A percentile compares a stretch with the other conserved stretches of the same genome.
These are phyloP conservation scores for Antedon mediterranea DNA, from an alignment of 53 echinoderm and acorn worm genomes.

Conservation along the genomic window DNA sequence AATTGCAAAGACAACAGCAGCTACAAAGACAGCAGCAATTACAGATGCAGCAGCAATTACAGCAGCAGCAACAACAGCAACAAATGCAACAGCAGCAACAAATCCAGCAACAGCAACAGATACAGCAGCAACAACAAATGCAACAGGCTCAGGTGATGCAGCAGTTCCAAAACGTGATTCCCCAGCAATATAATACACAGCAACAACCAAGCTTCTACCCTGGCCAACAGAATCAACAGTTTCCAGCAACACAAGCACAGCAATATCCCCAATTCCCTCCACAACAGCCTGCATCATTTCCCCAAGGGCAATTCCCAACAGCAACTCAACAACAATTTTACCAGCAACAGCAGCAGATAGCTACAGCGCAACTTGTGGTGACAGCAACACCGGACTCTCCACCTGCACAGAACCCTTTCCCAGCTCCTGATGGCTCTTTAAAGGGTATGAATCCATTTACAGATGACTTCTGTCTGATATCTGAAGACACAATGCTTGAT, in stretches of 20 bases:
- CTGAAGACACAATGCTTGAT: conserved; percentile 62
- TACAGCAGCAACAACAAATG: conserved; percentile 29
- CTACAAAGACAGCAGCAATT: conserved; percentile 14
- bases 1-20: neutral
- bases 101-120: conserved; percentile 16
- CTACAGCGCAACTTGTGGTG: conserved; percentile 14
- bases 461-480: conserved; percentile 27
- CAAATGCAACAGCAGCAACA: conserved; percentile 32
- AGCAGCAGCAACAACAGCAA: conserved; percentile 20
- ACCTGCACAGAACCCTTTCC: conserved; percentile 17
- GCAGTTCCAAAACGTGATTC: conserved; percentile 8
- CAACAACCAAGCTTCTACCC: too few relatives aligned
- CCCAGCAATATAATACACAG: neutral
- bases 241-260: conserved; percentile 22
- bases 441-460: conserved; percentile 39
- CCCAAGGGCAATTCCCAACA: conserved; percentile 25
- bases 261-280: conserved; percentile 28
- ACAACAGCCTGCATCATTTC: conserved; percentile 14
- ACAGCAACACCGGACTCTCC: conserved; percentile 22
- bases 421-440: neutral
- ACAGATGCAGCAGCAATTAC: conserved; percentile 10
- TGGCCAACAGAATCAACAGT: neutral
- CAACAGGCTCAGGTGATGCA: conserved; percentile 17
- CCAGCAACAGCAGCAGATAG: conserved; percentile 37
- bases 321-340: conserved; percentile 42